Evolutionary conservation across 2,888 invertebrate species (phyloP).

Genomic region (Yponomeuta plumbellus): DNA sequence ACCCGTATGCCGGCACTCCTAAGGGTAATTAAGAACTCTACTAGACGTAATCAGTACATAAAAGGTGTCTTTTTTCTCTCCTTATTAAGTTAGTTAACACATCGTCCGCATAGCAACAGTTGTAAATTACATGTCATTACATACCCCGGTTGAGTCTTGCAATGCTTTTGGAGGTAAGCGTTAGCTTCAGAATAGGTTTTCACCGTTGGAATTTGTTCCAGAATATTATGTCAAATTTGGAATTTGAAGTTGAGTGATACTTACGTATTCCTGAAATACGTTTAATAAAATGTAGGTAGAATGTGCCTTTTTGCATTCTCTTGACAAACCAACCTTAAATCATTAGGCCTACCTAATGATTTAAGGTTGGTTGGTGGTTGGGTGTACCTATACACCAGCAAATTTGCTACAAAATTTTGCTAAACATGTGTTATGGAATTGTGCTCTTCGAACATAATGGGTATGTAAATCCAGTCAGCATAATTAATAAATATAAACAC

Average conservation of each 20-base stretch:
- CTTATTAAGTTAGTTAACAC: not conserved
- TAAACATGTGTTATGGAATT: no score
- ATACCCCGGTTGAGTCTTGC: not conserved
- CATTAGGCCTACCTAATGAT: no score
- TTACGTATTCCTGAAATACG: no score
- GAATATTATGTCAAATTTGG: not conserved
- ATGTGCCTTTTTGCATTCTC: no score
- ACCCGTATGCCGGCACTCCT: not conserved
- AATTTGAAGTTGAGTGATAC: not conserved
- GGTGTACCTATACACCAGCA: no score
- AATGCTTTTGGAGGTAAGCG: not conserved
- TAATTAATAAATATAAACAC: no score
- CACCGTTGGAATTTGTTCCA: not conserved
- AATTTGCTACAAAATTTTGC: no score
- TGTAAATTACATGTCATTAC: not conserved
- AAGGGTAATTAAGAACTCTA: not conserved
- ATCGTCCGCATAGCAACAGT: not conserved
- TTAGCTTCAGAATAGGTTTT: not conserved
- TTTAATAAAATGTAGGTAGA: no score
- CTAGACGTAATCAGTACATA: not conserved
- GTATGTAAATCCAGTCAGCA: no score
- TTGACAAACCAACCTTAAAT: no score
- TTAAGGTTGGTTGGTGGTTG: no score
- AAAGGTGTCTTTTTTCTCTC: not conserved
- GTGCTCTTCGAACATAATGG: no score